These are phyloP conservation scores for Melanerpes formicivorus DNA, from an alignment of 2,113 vertebrate species.

Conservation along the genomic window DNA sequence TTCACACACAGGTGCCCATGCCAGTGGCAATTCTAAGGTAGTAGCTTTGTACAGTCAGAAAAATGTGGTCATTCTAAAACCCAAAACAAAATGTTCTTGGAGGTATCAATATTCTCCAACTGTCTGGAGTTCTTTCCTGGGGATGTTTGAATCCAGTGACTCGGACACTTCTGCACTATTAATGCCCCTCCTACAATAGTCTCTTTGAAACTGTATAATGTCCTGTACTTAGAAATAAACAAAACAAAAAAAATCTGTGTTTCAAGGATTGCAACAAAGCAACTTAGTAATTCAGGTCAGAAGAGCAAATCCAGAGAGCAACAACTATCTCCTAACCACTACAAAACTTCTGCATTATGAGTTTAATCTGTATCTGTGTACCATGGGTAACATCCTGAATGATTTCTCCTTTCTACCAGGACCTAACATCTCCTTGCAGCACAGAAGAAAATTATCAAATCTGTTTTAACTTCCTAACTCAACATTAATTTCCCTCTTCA, in stretches of 20 bases:
- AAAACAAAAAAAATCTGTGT: not conserved
- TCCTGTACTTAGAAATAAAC: not conserved
- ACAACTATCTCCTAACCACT: not conserved
- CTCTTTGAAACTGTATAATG: not conserved
- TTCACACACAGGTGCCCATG: not conserved
- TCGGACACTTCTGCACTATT: not conserved
- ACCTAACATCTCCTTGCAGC: not conserved
- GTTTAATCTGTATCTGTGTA: not conserved
- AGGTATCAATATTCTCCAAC: not conserved
- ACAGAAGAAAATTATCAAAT: not conserved
- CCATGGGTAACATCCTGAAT: not conserved
- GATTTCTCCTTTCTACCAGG: not conserved
- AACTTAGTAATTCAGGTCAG: not conserved
- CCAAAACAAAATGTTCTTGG: not conserved
- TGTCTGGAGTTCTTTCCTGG: not conserved
- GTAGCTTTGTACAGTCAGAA: not conserved
- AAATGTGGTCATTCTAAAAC: not conserved
- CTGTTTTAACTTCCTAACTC: not conserved
- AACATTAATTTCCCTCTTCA: not conserved
- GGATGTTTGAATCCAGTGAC: not conserved
- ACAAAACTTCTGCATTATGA: not conserved
- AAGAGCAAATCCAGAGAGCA: not conserved
- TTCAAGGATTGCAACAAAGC: not conserved
- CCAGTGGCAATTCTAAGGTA: not conserved
- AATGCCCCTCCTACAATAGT: not conserved